Base-by-base conservation (phyloP, 2,797 vertebrate genomes). In the Fringilla coelebs region DNA sequence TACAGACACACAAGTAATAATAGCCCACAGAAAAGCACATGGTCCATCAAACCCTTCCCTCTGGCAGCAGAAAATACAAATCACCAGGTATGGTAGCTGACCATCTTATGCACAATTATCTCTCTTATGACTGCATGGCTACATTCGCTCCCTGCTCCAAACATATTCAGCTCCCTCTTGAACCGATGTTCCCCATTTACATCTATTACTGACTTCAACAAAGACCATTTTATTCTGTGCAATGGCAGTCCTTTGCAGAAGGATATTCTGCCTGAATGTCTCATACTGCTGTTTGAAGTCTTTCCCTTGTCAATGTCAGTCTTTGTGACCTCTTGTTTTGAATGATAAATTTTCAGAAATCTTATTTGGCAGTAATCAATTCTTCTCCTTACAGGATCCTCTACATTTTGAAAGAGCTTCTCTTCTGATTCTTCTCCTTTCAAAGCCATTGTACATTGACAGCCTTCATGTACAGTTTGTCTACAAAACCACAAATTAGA, bases 31-130 rank as follows among this genome's bases (percentile, higher is more conserved):
- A 94, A 94, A 90, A 94, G 58, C 68, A 80, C 63, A 54, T 1
- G 43, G 55, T 87, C 86, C 68, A 89, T 93, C 89, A 94, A 96
- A 96, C 67, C 71, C 74, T 80, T 93, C 76, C 76, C 49, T 68
- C 85, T 88, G 66, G 90, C 88, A 88, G 79, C 73, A 80, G 81
- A 82, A 89, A 90, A 91, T 82, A 87, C 67, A 94, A 97, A 96
- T 97, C 79, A 93, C 83, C 60, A 75, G 92, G 73, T 92, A 88
- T 76, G 73, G 86, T 95, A 90, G 74, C 88, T 96, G 49, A 90
- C 87, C 57, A 60, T 90, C 92, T 92, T 88, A 90, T 84, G 68
- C 51, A 85, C 80, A 94, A 80, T 95, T 97, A 63, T 94, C 52
- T 95, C 79, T 92, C 89, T 91, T 91, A 66, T 49, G 62, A 54